Conservation (phyloP, 2,888 invertebrate species). For the Leptarthrus brevirostris region DNA sequence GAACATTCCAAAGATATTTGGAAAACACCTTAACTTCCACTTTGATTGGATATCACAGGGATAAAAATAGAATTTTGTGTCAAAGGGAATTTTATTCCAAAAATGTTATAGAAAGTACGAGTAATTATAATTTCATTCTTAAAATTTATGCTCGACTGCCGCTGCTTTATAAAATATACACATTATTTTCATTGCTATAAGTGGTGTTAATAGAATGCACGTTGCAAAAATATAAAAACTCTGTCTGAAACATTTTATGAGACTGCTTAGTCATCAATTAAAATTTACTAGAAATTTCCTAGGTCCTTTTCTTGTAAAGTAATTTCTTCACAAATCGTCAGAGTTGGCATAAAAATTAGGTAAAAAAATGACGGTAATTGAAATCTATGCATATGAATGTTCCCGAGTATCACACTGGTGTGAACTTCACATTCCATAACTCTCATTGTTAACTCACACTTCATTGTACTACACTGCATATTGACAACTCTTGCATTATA, state of each 20-base stretch:
- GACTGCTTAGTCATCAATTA: no score
- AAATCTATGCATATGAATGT: conserved; percentile 26
- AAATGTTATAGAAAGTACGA: conserved; percentile 5
- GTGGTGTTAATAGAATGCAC: conserved; percentile 29
- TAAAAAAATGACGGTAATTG: conserved; percentile 20
- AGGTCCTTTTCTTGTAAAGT: no score
- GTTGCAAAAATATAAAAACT: conserved; percentile 19
- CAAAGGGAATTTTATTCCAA: conserved; percentile 23
- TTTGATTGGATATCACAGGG: conserved; percentile 2
- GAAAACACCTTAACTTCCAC: conserved; percentile 14
- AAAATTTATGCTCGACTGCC: background rate
- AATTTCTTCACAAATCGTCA: no score
- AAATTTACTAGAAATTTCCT: no score
- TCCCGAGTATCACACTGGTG: conserved; percentile 36
- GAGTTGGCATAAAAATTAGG: no score
- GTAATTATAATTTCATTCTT: background rate
- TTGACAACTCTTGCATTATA: no score
- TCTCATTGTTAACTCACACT: conserved; percentile 12
- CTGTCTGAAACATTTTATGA: conserved; percentile 38
- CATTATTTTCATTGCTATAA: no score
- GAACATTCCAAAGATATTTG: conserved; percentile 41
- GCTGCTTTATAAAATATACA: no score
- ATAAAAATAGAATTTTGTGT: conserved; percentile 39
- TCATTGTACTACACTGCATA: background rate
- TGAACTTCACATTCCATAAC: conserved; percentile 22